Evolutionary conservation across 2,113 vertebrate species (phyloP).

Genomic region (Pyxicephalus adspersus): DNA sequence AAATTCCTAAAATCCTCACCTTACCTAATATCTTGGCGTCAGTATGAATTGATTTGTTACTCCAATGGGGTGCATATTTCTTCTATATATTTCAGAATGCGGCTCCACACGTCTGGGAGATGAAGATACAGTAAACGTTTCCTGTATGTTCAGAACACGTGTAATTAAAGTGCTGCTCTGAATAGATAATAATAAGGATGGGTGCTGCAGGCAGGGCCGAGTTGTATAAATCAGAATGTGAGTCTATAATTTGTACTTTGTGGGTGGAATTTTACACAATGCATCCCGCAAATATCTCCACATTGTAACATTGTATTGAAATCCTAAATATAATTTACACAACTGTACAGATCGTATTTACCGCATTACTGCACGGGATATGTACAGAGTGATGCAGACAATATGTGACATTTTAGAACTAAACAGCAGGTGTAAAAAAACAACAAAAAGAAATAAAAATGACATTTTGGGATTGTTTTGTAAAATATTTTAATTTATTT

Average conservation of each 20-base stretch:
- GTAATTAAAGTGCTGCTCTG: conserved; percentile 22
- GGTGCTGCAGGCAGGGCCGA: neutral
- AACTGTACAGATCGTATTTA: neutral
- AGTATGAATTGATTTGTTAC: too few species aligned
- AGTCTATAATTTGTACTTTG: conserved; percentile 13
- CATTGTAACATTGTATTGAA: neutral
- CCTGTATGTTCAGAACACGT: neutral
- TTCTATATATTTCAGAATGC: too few species aligned
- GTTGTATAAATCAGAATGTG: neutral
- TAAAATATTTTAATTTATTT: too few species aligned
- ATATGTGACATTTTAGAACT: too few species aligned
- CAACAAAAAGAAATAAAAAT: too few species aligned
- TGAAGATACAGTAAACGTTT: conserved; percentile 3
- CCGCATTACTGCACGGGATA: too few species aligned
- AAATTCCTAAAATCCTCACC: too few species aligned
- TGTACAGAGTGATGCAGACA: too few species aligned
- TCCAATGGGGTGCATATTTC: too few species aligned
- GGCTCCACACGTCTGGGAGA: neutral
- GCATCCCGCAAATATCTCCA: neutral
- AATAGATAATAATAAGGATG: conserved; percentile 15
- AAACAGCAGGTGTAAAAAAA: too few species aligned
- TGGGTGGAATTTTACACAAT: neutral
- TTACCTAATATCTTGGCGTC: too few species aligned
- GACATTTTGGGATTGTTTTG: too few species aligned
- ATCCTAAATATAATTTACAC: neutral